Percentiles rank a stretch among this genome's conserved stretches.
These are phyloP conservation scores for Chaetorhynchus papuensis DNA, from an alignment of 2,113 vertebrate species.

Conservation along the genomic window DNA sequence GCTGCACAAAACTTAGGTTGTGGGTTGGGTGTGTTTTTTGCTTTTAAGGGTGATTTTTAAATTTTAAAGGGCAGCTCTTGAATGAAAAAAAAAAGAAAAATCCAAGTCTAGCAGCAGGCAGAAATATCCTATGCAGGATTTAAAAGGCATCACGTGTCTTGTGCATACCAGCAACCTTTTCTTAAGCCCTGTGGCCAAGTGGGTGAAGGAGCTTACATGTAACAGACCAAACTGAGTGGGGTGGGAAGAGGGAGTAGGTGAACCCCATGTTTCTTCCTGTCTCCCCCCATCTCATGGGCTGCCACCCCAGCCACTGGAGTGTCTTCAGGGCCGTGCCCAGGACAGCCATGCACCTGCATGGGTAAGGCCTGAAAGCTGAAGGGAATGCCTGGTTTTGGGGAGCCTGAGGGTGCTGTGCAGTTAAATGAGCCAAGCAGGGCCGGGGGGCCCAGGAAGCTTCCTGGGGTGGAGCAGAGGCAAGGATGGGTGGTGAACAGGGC, in stretches of 20 bases:
- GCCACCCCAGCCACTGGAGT: neutral
- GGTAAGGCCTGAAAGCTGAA: neutral
- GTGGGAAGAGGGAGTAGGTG: neutral
- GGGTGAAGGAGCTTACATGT: neutral
- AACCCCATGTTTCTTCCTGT: neutral
- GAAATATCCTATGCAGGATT: neutral
- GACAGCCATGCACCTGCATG: neutral
- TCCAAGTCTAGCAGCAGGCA: neutral
- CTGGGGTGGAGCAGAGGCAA: neutral
- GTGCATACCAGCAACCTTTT: neutral
- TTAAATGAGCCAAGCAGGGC: rapidly evolving
- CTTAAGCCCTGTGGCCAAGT: neutral
- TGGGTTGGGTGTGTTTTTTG: neutral
- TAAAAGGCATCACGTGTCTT: neutral
- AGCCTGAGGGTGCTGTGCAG: neutral
- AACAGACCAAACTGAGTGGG: neutral
- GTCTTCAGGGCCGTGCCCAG: neutral
- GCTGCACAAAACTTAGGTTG: neutral
- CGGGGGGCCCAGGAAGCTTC: neutral
- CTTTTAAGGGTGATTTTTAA: neutral
- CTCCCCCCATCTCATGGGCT: neutral
- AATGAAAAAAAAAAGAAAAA: neutral
- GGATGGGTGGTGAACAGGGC: neutral
- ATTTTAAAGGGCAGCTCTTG: constrained; percentile 14
- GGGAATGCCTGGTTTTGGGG: neutral